Base-by-base conservation (phyloP, 2,888 invertebrate species). In the Pteria penguin region DNA sequence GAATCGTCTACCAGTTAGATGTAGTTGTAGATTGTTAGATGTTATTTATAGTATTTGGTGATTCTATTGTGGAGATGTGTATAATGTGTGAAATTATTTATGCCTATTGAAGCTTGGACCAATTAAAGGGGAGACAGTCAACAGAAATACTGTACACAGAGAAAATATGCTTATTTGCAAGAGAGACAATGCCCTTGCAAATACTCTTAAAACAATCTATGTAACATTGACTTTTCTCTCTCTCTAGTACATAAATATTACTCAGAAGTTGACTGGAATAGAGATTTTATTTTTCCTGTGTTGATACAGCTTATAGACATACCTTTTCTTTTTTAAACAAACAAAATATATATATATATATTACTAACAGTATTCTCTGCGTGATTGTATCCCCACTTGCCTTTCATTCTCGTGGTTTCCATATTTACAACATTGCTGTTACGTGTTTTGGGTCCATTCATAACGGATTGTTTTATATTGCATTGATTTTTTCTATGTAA, bases 381-480 rank as follows among this genome's bases (percentile, higher is more conserved):
- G 54, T 55, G 68, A 68, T 52, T 68, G 72, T 72, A 71, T 72
- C 66, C 76, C 66, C 69, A 52, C 36, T 57, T 65, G n/a, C 65
- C 26, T 54, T 18, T 66, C 65, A 57, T 71, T 57, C 18, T 57
- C 45, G 33, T 57, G 3, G 26, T 55, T 57, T n/a, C 57, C 31
- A 52, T 52, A 62, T 14, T 60, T 54, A 65, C 70, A 77, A 31
- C 57, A 55, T 26, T 54, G 58, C 69, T 72, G 72, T 73, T 73
- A 77, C 58, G 72, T 81, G 75, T 74, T 78, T 81, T 84, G 86
- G 86, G 86, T 86, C 86, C 86, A 86, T 80, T 82, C 81, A 81
- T 82, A 77, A 77, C 84, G 84, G 84, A 84, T 82, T 84, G 84
- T 84, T 86, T 72, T 80, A 76, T 76, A 72, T 79, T 82, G 75